Percentiles rank a stretch among this genome's conserved stretches.
These are phyloP conservation scores for Agapornis canus DNA, from an alignment of 2,797 vertebrate genomes.

Conservation along the genomic window DNA sequence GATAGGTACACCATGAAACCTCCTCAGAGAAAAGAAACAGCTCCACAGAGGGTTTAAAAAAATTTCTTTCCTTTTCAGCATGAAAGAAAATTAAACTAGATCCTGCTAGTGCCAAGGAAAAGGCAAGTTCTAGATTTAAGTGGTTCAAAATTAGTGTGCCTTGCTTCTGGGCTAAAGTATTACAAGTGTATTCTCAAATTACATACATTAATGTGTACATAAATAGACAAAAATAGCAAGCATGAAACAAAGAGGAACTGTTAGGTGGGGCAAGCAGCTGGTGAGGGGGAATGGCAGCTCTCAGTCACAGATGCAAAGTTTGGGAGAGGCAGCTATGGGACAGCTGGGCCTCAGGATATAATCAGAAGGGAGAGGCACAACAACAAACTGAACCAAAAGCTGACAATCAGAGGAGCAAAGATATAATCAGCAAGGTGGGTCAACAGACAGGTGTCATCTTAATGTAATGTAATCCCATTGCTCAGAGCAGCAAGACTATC, in stretches of 20 bases:
- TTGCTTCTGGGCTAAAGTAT: not conserved
- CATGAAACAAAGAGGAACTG: not conserved
- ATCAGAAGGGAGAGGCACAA: not conserved
- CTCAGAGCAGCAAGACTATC: not conserved
- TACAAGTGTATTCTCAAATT: constrained; percentile 3
- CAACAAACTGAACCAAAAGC: not conserved
- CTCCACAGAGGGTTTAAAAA: not conserved
- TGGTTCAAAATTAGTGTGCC: not conserved
- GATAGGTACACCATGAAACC: not conserved
- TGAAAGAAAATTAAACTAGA: not conserved
- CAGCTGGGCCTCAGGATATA: constrained; percentile 26
- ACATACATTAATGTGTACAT: not conserved
- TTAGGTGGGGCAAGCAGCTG: constrained; percentile 39
- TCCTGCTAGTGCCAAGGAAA: not conserved
- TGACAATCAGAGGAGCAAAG: not conserved
- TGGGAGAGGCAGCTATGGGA: not conserved
- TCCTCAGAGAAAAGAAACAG: not conserved
- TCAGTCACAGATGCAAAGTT: not conserved
- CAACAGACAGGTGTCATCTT: not conserved
- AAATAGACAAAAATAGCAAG: constrained; percentile 32
- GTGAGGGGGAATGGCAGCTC: not conserved
- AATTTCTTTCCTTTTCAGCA: not conserved
- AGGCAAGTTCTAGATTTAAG: not conserved
- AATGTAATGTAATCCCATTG: not conserved
- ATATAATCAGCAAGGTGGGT: not conserved